Evolutionary conservation across 2,888 invertebrate genomes (phyloP), one percentile per base, ranked within the genome.

Genomic region (Carpatolechia fugitivella): DNA sequence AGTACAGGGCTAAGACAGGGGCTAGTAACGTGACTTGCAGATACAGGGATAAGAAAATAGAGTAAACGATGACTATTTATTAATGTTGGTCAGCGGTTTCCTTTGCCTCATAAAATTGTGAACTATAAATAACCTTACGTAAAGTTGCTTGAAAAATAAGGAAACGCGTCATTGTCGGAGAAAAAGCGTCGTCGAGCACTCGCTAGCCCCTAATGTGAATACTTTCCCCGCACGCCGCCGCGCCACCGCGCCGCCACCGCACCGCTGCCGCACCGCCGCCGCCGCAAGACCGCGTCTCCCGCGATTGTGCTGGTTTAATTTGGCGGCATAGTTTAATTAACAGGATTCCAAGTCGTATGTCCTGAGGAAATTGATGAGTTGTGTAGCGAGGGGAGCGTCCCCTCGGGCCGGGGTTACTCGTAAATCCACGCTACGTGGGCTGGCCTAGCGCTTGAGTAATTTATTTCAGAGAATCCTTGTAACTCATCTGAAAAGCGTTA

Each of bases 251-350:
- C 16, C 16, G 16, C 14, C 8, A 14, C 59, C 56, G 62, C 65
- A 72, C 70, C 72, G 68, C 72, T 73, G 68, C 58, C 56, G 54
- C 54, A 54, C 57, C 58, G 54, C 56, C 52, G 54, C 52, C 48
- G 54, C 56, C 60, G 61, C 63, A n/a, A n/a, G 65, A 61, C 63
- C 44, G 58, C 54, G 24, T 46, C 52, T 58, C 58, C 56, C 60
- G 65, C 63, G 60, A 68, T 69, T 69, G 69, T 65, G 65, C 70
- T 62, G 67, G 67, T 76, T 80, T 80, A 84, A 84, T 85, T 85
- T 73, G 71, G 77, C 65, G 75, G 78, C 77, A 83, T 82, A 83
- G 82, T 88, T 88, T 87, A 86, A 86, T 86, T 87, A 86, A 82
- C 82, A 76, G 76, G 74, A 81, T 81, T 82, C 80, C 79, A 71